These are phyloP conservation scores for Aspidiotus rigidus DNA, from an alignment of 2,888 invertebrate genomes.

Conservation along the genomic window DNA sequence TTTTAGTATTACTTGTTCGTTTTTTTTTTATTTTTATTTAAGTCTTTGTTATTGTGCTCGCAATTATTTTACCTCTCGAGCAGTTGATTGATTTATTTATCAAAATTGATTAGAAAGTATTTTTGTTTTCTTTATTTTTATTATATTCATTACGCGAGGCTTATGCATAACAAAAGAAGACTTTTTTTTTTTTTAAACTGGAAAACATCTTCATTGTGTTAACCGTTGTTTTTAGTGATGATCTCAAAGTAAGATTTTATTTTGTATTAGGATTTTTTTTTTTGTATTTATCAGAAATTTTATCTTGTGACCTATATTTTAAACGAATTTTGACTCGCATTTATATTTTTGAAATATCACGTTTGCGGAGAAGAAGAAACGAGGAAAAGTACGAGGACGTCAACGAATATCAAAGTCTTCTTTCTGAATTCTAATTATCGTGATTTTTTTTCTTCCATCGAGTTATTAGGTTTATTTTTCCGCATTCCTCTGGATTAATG, in stretches of 20 bases:
- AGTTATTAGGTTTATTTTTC: not conserved
- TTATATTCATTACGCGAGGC: too few species aligned
- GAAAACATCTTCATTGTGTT: not conserved
- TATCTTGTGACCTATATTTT: too few species aligned
- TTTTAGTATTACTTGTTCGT: not conserved
- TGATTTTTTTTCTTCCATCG: not conserved
- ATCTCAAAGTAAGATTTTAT: not conserved
- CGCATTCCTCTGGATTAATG: too few species aligned
- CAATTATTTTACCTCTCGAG: not conserved
- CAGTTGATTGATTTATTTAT: not conserved
- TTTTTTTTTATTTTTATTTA: conserved; percentile 3
- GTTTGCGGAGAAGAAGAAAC: not conserved
- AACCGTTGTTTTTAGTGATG: not conserved
- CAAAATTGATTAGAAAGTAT: too few species aligned
- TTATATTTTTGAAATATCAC: not conserved
- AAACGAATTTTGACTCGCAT: not conserved
- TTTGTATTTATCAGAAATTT: too few species aligned
- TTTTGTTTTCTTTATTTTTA: too few species aligned
- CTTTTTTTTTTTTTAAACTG: not conserved
- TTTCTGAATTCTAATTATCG: too few species aligned
- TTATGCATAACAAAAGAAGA: not conserved
- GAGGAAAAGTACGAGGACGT: not conserved
- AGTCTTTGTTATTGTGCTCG: not conserved
- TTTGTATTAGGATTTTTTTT: too few species aligned
- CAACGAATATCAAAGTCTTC: not conserved